phyloP scores from a whole-genome alignment of 2,113 vertebrate species.

The Etheostoma cragini region DNA sequence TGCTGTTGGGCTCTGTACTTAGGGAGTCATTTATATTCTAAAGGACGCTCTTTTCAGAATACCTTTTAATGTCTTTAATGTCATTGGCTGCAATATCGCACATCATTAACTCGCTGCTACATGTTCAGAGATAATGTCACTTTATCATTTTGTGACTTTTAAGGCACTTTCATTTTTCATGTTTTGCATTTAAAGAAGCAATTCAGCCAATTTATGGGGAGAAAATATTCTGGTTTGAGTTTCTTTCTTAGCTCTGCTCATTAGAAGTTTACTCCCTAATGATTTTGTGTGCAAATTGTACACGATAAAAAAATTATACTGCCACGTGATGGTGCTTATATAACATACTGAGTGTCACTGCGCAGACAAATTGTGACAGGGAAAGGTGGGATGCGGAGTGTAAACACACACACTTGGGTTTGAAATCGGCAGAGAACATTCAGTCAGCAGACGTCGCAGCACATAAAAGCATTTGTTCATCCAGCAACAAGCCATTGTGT shows the following conservation, averaged over 20 bases:
- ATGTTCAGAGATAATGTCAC: slow-evolving; percentile 13
- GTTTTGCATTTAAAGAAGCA: slow-evolving; percentile 14
- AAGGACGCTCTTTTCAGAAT: slow-evolving; percentile 7
- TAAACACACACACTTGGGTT: background rate
- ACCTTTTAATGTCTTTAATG: slow-evolving; percentile 27
- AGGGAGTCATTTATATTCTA: slow-evolving; percentile 26
- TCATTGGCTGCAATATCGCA: background rate
- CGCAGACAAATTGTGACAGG: background rate
- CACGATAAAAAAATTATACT: too few species aligned
- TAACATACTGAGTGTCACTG: background rate
- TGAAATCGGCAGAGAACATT: slow-evolving; percentile 43
- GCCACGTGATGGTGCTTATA: background rate
- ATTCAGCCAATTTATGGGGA: background rate
- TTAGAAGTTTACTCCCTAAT: slow-evolving; percentile 14
- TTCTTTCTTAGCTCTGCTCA: background rate
- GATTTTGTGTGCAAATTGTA: background rate
- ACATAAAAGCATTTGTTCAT: slow-evolving; percentile 41
- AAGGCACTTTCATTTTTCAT: slow-evolving; percentile 21
- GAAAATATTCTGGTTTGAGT: background rate
- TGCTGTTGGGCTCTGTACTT: background rate
- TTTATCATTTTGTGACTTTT: slow-evolving; percentile 30
- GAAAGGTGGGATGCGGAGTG: slow-evolving; percentile 7
- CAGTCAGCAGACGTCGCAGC: slow-evolving; percentile 32
- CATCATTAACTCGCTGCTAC: slow-evolving; percentile 31
- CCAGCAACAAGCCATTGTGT: slow-evolving; percentile 3